A percentile compares a stretch with the other conserved stretches of the same genome.
Conservation (phyloP, 53 echinoderm and acorn worm species). For the Antedon mediterranea region DNA sequence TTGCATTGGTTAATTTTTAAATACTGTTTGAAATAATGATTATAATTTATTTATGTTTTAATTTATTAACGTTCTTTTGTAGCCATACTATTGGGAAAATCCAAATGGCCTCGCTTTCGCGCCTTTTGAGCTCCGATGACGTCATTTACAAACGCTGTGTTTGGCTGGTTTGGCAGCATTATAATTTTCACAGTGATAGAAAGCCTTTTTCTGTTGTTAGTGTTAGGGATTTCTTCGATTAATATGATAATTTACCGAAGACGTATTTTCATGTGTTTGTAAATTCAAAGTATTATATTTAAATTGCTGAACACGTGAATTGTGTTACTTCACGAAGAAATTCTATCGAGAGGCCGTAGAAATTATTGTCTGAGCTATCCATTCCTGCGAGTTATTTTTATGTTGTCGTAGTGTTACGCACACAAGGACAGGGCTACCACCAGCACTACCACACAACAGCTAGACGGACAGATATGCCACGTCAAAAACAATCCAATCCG, state of each 20-base stretch:
- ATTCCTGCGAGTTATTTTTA: constrained; percentile 17
- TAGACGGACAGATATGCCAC: constrained; percentile 60
- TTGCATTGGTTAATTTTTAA: too few relatives aligned
- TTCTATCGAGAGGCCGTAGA: not conserved
- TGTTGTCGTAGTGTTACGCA: constrained; percentile 12
- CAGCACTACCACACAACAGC: not conserved
- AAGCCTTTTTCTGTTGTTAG: not conserved
- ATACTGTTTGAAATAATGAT: too few relatives aligned
- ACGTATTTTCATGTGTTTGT: not conserved
- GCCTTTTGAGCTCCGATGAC: not conserved
- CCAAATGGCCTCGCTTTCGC: not conserved
- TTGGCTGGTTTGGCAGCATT: not conserved
- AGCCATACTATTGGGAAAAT: not conserved
- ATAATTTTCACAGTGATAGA: not conserved
- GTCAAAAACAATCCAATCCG: constrained; percentile 98
- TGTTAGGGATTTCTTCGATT: constrained; percentile 1
- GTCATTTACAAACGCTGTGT: not conserved
- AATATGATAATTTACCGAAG: not conserved
- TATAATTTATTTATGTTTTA: too few relatives aligned
- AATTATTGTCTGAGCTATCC: not conserved
- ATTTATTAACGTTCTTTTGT: too few relatives aligned
- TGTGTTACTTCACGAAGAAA: not conserved
- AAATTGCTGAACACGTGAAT: not conserved
- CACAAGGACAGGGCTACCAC: constrained; percentile 6
- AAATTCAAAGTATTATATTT: not conserved